Evolutionary conservation across 2,888 invertebrate genomes (phyloP), one percentile per base, ranked within the genome.

Genomic region (Drosophila gaucha): DNA sequence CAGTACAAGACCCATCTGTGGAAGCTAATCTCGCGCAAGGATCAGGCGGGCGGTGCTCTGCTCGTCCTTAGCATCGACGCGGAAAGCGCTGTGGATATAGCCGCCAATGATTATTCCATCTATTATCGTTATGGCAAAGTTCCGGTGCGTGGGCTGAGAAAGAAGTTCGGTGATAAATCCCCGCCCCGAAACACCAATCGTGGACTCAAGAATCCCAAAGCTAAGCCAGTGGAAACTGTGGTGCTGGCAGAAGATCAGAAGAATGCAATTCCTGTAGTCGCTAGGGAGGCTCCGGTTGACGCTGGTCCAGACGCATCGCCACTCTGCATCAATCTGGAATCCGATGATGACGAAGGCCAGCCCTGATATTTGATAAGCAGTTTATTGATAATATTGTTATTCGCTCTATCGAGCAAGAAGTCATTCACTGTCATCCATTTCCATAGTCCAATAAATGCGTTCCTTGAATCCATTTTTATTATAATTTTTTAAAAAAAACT

Each of bases 41-140:
- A 50, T 12, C 22, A 26, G 4, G 22, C 9, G 6, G 14, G 2
- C 0, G 71, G 60, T 4, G 3, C 33, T 0, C 1, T 22, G 2
- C 6, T 75, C 4, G n/a, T 20, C 18, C 35, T 70, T 2, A 30
- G 36, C 9, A 66, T 73, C 6, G 75, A 76, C 5, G 2, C 20
- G 6, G 14, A 9, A 1, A 75, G 76, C 14, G 73, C 73, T 1
- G 0, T 2, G 0, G 28, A 41, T 1, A 73, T 73, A 6, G 59
- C 16, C 1, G 49, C 43, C 8, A 65, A 75, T 9, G 71, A 14
- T 8, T 28, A 70, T 2, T 24, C 8, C 3, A 26, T 73, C 9
- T 51, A 49, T n/a, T 73, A 66, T 28, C 76, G 75, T 3, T 35
- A 54, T 4, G 43, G 76, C 49, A 49, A 14, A 1, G 33, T 75